phyloP scores from a whole-genome alignment of 2,797 vertebrate genomes.

The Pristis pectinata region DNA sequence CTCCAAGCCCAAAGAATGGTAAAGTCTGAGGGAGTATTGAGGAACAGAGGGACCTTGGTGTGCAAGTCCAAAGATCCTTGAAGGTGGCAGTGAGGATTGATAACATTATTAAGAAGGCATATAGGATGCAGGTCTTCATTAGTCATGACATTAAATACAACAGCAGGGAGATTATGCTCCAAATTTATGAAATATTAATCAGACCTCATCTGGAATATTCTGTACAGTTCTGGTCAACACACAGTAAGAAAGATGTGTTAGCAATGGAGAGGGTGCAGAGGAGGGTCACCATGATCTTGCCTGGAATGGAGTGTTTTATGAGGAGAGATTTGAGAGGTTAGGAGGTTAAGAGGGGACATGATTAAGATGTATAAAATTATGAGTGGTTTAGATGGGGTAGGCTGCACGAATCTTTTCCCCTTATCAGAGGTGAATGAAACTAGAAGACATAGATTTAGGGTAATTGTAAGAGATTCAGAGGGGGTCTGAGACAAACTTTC shows the following conservation, averaged over 20 bases:
- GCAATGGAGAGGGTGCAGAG: not conserved
- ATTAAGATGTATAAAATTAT: too few relatives aligned
- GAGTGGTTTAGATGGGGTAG: too few relatives aligned
- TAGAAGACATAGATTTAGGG: too few relatives aligned
- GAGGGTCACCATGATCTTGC: not conserved
- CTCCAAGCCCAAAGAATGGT: not conserved
- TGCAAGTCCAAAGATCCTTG: not conserved
- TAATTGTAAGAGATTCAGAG: too few relatives aligned
- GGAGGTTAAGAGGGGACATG: not conserved
- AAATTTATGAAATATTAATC: not conserved
- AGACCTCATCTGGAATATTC: not conserved
- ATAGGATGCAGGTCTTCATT: not conserved
- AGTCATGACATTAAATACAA: not conserved
- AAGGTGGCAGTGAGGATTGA: too few relatives aligned
- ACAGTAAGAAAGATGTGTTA: not conserved
- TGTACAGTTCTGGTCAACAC: not conserved
- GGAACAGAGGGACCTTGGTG: not conserved
- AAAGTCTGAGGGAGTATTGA: not conserved
- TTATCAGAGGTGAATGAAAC: too few relatives aligned
- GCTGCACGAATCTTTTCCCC: too few relatives aligned
- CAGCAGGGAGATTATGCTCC: not conserved
- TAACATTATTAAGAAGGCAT: not conserved
- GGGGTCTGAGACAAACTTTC: too few relatives aligned
- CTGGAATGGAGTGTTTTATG: not conserved
- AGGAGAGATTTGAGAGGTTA: not conserved